phyloP scores from a whole-genome alignment of 2,113 vertebrate genomes.

The Anoura caudifer region DNA sequence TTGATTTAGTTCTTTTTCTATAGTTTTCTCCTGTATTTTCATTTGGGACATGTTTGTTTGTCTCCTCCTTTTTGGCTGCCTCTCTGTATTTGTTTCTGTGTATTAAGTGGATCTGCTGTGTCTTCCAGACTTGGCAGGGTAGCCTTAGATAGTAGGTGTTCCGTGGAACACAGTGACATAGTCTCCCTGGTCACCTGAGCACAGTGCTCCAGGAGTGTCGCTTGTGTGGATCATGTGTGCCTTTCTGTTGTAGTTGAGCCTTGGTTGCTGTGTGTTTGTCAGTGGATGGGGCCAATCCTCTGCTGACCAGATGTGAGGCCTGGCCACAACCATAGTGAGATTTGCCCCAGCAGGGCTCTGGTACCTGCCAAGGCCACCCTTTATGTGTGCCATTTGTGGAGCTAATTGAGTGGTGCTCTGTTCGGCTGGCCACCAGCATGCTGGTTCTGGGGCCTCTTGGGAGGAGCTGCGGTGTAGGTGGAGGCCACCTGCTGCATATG shows the following conservation, averaged over 20 bases:
- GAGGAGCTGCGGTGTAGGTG: neutral
- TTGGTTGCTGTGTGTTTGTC: neutral
- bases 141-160: neutral
- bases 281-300: neutral
- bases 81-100: neutral
- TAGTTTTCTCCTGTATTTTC: neutral
- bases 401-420: neutral
- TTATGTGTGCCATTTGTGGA: neutral
- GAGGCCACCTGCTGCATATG: neutral
- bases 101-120: too few relatives aligned
- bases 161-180: neutral
- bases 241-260: neutral
- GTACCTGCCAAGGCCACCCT: neutral
- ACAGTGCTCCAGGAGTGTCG: neutral
- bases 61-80: neutral
- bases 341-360: neutral
- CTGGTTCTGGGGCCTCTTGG: neutral
- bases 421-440: neutral
- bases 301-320: neutral
- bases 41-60: neutral
- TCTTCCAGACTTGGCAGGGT: neutral
- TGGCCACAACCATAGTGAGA: neutral
- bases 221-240: neutral
- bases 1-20: neutral
- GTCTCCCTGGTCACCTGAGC: neutral